phyloP scores from a whole-genome alignment of 1,140 invertebrate species.

The Drosophila mayri region DNA sequence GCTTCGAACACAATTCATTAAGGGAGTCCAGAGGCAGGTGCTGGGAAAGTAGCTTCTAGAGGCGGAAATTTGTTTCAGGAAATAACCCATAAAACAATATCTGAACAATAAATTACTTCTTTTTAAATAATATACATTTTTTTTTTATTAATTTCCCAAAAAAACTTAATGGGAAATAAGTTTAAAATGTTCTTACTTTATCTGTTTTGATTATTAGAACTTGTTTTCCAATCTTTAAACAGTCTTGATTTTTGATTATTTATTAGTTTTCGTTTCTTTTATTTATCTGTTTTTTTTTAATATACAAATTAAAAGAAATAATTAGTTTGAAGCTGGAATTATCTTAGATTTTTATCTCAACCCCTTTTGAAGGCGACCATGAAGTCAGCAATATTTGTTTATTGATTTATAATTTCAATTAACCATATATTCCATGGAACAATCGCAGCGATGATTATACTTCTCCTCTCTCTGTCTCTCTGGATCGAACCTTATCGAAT shows the following conservation, averaged over 20 bases:
- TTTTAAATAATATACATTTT: too few relatives aligned
- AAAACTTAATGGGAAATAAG: too few relatives aligned
- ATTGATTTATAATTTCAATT: slow-evolving; percentile 24
- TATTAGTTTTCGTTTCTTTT: background rate
- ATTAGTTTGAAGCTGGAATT: background rate
- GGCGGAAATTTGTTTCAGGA: background rate
- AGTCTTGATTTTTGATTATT: background rate
- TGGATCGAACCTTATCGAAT: slow-evolving; percentile 2
- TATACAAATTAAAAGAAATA: background rate
- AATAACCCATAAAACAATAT: slow-evolving; percentile 10
- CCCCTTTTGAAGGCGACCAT: background rate
- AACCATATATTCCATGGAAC: background rate
- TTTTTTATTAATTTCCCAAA: background rate
- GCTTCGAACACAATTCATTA: slow-evolving; percentile 13
- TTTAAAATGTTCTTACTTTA: background rate
- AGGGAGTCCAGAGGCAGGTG: background rate
- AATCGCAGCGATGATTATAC: slow-evolving; percentile 2
- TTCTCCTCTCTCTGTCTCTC: background rate
- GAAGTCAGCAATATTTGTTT: slow-evolving; percentile 3
- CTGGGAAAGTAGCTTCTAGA: background rate
- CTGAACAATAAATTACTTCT: too few relatives aligned
- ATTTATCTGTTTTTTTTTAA: background rate
- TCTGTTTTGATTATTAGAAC: background rate
- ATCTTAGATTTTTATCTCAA: background rate
- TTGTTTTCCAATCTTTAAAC: background rate